Conservation (phyloP, 2,888 invertebrate species). For the Troides oblongomaculatus region DNA sequence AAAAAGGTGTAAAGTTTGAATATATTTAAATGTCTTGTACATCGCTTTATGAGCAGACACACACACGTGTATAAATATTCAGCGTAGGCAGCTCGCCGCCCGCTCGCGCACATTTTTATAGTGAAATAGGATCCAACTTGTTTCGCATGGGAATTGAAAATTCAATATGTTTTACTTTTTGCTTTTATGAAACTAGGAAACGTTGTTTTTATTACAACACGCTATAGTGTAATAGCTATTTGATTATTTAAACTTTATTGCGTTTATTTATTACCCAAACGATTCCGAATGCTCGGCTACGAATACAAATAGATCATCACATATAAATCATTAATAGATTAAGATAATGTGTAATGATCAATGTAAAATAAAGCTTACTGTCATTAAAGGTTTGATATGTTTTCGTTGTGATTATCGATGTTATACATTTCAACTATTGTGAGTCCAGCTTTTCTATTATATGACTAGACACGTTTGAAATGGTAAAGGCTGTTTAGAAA, state of each 20-base stretch:
- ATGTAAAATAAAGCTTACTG: too few species aligned
- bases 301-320: too few species aligned
- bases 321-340: too few species aligned
- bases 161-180: neutral
- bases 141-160: constrained; percentile 18
- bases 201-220: neutral
- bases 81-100: neutral
- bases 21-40: constrained; percentile 4
- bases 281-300: too few species aligned
- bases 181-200: constrained; percentile 1
- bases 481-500: neutral
- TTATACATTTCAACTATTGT: too few species aligned
- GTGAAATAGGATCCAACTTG: constrained; percentile 10
- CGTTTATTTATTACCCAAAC: neutral
- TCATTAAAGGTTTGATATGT: too few species aligned
- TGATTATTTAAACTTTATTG: neutral
- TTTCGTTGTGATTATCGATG: too few species aligned
- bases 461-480: neutral
- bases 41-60: neutral
- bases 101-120: constrained; percentile 16
- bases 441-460: too few species aligned
- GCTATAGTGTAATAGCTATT: neutral
- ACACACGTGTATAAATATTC: neutral
- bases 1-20: neutral
- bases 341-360: too few species aligned